Conservation (phyloP, 35 echinoderm and acorn worm species). For the Amphiura filiformis region DNA sequence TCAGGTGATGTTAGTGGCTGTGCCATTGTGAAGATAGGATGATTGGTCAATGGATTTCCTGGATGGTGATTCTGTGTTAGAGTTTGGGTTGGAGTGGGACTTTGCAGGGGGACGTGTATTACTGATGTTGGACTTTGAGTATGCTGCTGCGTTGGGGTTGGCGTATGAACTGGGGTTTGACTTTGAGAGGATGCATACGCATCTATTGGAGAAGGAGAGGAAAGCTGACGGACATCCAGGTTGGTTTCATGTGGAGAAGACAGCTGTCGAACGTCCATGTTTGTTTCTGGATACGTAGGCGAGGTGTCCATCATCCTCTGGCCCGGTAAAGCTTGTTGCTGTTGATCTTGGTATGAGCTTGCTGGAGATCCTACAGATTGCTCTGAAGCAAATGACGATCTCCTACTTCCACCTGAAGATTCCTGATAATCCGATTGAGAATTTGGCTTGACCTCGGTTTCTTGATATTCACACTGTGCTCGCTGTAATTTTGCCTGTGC, state of each 20-base stretch:
- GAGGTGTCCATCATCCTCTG: not conserved
- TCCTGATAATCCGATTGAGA: not conserved
- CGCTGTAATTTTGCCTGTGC: not conserved
- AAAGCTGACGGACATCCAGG: not conserved
- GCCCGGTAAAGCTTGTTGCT: not conserved
- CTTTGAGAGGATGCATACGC: not conserved
- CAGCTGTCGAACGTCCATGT: not conserved
- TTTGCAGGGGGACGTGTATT: not conserved
- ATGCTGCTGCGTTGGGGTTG: not conserved
- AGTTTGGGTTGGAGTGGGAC: not conserved
- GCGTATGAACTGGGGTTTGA: not conserved
- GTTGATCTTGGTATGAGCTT: not conserved
- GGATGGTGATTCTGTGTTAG: not conserved
- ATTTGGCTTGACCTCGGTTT: not conserved
- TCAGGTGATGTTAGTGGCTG: not conserved
- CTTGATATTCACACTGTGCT: slow-evolving; percentile 2
- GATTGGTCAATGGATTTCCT: not conserved
- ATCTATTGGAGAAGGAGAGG: not conserved
- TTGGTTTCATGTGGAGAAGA: not conserved
- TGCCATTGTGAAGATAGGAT: not conserved
- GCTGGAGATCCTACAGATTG: not conserved
- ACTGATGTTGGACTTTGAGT: not conserved
- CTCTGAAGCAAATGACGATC: not conserved
- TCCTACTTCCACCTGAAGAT: not conserved
- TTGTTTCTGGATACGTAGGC: not conserved